Evolutionary conservation across 2,797 vertebrate genomes (phyloP).

Genomic region (Rhodeus uyekii): DNA sequence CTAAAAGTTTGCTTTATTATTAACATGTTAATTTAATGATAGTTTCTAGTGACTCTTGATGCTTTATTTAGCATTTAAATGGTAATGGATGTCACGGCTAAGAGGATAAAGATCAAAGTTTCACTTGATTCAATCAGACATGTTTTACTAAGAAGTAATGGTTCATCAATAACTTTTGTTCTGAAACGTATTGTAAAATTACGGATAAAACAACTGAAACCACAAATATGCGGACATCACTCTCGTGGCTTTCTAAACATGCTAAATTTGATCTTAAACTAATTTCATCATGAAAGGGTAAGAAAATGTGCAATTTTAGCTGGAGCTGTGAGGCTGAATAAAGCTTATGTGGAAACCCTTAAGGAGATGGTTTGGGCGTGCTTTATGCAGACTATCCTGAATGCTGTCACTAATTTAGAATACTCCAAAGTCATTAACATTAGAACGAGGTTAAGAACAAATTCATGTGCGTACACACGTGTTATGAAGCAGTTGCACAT

Average conservation of each 20-base stretch:
- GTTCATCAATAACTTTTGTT: neutral
- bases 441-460: neutral
- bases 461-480: neutral
- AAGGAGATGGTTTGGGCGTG: neutral
- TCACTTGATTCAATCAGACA: neutral
- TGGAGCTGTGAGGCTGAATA: neutral
- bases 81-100: neutral
- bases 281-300: neutral
- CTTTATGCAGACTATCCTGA: neutral
- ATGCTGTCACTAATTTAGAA: neutral
- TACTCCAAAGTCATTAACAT: conserved; percentile 8
- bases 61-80: neutral
- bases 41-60: too few relatives aligned
- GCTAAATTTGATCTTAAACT: neutral
- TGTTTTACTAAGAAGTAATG: too few relatives aligned
- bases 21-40: neutral
- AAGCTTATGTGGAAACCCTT: neutral
- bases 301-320: neutral
- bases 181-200: too few relatives aligned
- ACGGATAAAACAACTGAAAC: neutral
- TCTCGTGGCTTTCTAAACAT: neutral
- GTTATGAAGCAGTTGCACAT: neutral
- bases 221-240: neutral
- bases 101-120: neutral
- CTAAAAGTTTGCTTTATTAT: neutral